phyloP scores from a whole-genome alignment of 2,888 invertebrate genomes.

The Tetheella fluctuosa region DNA sequence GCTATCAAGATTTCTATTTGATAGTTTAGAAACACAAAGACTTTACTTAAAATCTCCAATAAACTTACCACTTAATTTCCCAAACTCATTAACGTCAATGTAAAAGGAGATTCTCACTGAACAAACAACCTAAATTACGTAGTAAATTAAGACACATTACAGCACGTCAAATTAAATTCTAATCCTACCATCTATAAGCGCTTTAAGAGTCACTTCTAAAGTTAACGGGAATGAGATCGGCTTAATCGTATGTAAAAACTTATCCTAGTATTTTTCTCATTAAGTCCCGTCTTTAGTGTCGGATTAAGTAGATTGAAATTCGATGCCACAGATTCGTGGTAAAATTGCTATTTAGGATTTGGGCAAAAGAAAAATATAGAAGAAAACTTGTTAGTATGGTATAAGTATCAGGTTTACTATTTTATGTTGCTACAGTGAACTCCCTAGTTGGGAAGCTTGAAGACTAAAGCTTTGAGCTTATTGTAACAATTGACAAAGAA shows the following conservation, averaged over 20 bases:
- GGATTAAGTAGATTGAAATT: constrained; percentile 16
- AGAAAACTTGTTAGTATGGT: not conserved
- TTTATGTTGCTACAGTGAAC: too few species aligned
- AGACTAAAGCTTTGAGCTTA: too few species aligned
- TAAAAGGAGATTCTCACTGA: not conserved
- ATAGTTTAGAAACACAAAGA: not conserved
- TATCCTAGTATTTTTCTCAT: constrained; percentile 29
- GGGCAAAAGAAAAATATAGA: not conserved
- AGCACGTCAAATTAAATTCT: constrained; percentile 5
- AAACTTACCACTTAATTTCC: constrained; percentile 1
- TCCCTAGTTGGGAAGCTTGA: too few species aligned
- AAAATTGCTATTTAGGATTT: not conserved
- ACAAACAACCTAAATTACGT: constrained; percentile 11
- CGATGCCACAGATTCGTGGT: not conserved
- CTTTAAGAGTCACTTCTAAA: constrained; percentile 9
- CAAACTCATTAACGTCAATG: constrained; percentile 5
- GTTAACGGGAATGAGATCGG: not conserved
- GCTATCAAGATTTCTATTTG: too few species aligned
- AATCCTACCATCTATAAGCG: constrained; percentile 7
- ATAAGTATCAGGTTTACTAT: too few species aligned
- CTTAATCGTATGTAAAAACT: constrained; percentile 11
- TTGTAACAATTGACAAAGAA: too few species aligned
- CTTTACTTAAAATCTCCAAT: not conserved
- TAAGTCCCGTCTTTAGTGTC: constrained; percentile 19
- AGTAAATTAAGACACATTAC: constrained; percentile 12